A percentile compares a stretch with the other conserved stretches of the same genome.
Conservation (phyloP, 2,113 vertebrate species). For the Mola mola region DNA sequence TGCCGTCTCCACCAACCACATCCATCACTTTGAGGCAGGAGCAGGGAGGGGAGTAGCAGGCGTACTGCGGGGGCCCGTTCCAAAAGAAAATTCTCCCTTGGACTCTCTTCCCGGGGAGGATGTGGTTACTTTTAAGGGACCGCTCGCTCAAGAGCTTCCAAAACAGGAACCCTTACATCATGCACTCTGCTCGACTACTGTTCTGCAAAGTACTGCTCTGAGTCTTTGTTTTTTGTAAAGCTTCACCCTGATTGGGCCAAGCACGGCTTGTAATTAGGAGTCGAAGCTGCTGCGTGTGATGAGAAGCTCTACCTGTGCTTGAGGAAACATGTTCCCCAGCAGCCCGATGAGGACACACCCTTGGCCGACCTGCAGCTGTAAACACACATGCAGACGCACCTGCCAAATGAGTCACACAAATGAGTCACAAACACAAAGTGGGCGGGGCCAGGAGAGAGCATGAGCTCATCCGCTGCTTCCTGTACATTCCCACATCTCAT, state of each 20-base stretch:
- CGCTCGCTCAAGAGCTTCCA: slow-evolving; percentile 38
- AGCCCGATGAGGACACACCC: slow-evolving; percentile 66
- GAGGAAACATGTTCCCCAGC: slow-evolving; percentile 68
- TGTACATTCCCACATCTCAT: slow-evolving; percentile 42
- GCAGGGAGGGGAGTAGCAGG: slow-evolving; percentile 30
- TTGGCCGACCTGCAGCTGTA: slow-evolving; percentile 70
- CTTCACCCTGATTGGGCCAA: slow-evolving; percentile 1
- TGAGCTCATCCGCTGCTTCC: slow-evolving; percentile 68
- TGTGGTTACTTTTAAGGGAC: slow-evolving; percentile 52
- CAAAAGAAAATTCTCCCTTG: slow-evolving; percentile 13
- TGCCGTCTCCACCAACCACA: slow-evolving; percentile 54
- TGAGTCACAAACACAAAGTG: slow-evolving; percentile 69
- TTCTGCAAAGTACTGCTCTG: slow-evolving; percentile 1
- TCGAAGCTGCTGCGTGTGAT: slow-evolving; percentile 33
- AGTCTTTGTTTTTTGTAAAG: not conserved
- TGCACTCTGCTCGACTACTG: not conserved
- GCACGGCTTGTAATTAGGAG: not conserved
- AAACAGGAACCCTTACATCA: slow-evolving; percentile 43
- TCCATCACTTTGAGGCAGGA: slow-evolving; percentile 61
- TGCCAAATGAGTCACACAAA: slow-evolving; percentile 69
- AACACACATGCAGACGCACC: slow-evolving; percentile 67
- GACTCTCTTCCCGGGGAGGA: slow-evolving; percentile 10
- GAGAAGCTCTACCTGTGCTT: slow-evolving; percentile 65
- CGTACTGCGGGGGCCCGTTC: slow-evolving; percentile 24
- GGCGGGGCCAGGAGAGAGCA: slow-evolving; percentile 45